These are phyloP conservation scores for Didymodactylos carnosus DNA, from an alignment of 2,888 invertebrate species.

Conservation along the genomic window DNA sequence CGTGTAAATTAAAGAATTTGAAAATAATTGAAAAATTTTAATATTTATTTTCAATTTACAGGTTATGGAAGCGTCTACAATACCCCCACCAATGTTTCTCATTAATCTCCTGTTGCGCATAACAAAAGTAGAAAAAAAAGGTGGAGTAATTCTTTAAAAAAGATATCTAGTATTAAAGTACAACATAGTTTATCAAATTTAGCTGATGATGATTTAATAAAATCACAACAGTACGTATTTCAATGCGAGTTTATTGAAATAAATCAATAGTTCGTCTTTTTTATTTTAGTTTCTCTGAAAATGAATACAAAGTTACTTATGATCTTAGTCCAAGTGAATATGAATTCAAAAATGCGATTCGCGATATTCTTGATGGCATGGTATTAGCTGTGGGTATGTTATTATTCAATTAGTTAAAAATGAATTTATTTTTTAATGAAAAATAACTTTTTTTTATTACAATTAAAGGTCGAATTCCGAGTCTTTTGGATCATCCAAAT, in stretches of 20 bases:
- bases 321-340: constrained; percentile 1
- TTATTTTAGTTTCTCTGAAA: background rate
- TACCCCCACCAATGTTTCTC: background rate
- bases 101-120: background rate
- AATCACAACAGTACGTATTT: background rate
- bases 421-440: background rate
- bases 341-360: constrained; percentile 11
- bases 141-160: too few species aligned
- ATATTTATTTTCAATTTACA: background rate
- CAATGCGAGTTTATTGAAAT: too few species aligned
- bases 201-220: background rate
- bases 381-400: constrained; percentile 1
- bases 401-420: background rate
- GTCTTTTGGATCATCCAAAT: constrained; percentile 4
- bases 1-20: background rate
- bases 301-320: background rate
- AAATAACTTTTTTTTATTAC: background rate
- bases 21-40: background rate
- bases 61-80: background rate
- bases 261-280: too few species aligned
- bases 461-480: background rate
- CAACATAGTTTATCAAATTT: too few species aligned
- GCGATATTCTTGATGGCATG: constrained; percentile 2
- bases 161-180: too few species aligned
- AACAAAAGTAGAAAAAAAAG: too few species aligned